Percentiles rank a stretch among this genome's conserved stretches.
phyloP scores from a whole-genome alignment of 2,113 vertebrate genomes.

The Dromiciops gliroides region DNA sequence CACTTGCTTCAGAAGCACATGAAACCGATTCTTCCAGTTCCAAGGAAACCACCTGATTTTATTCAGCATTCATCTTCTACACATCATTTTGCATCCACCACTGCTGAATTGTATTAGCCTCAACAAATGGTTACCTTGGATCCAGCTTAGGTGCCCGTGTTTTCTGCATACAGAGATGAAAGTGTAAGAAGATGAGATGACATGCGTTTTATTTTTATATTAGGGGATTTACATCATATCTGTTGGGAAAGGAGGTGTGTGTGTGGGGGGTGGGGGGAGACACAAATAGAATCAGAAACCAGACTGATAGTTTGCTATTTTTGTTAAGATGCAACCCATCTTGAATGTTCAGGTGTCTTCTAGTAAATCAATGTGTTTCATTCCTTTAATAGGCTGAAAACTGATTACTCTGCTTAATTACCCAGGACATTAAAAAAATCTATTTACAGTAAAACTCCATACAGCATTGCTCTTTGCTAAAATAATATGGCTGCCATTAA shows the following conservation, averaged over 20 bases:
- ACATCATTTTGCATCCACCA: neutral
- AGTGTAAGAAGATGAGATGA: neutral
- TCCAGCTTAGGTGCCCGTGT: neutral
- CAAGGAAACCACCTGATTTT: neutral
- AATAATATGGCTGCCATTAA: conserved; percentile 41
- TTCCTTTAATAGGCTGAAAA: conserved; percentile 42
- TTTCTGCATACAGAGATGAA: neutral
- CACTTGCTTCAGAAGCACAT: neutral
- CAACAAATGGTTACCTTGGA: neutral
- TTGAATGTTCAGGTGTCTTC: neutral
- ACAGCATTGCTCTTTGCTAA: conserved; percentile 16
- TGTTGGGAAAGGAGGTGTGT: neutral
- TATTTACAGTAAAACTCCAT: conserved; percentile 38
- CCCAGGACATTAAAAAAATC: conserved; percentile 35
- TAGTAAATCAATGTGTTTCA: conserved; percentile 29
- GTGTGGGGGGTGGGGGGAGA: too few species aligned
- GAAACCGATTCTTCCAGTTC: neutral
- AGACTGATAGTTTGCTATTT: conserved; percentile 11
- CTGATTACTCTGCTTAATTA: conserved; percentile 51
- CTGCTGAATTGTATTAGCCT: neutral
- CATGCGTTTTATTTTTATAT: neutral
- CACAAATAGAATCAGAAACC: neutral
- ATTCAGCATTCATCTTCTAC: neutral
- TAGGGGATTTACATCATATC: neutral
- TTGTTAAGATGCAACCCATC: conserved; percentile 16